Conservation (phyloP, 2,888 invertebrate genomes). For the Crioceris asparagi region DNA sequence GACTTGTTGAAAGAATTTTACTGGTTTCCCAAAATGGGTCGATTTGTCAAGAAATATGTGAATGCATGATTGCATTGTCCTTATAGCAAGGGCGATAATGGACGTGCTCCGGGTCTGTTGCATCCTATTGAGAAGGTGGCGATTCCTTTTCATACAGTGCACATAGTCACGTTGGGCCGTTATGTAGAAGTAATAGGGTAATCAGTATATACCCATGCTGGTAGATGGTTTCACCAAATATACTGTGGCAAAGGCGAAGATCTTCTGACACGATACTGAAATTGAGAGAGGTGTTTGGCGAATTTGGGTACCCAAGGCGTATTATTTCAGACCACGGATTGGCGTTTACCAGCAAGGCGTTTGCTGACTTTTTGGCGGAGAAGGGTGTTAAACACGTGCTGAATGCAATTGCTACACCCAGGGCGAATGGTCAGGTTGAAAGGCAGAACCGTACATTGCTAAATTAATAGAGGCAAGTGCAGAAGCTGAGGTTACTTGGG, state of each 20-base stretch:
- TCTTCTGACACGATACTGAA: constrained; percentile 8
- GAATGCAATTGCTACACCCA: constrained; percentile 8
- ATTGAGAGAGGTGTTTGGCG: constrained; percentile 12
- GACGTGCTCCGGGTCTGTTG: constrained; percentile 10
- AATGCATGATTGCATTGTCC: constrained; percentile 9
- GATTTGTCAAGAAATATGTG: constrained; percentile 13
- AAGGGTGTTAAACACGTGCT: constrained; percentile 10
- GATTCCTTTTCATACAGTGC: constrained; percentile 13
- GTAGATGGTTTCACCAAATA: constrained; percentile 13
- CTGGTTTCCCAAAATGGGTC: constrained; percentile 11
- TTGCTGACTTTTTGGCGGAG: constrained; percentile 8
- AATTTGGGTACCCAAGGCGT: constrained; percentile 11
- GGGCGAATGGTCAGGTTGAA: constrained; percentile 14
- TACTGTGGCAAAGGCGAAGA: constrained; percentile 6
- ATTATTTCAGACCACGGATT: constrained; percentile 13
- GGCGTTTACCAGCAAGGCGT: constrained; percentile 9
- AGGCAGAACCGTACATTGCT: constrained; percentile 10
- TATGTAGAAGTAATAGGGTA: constrained; percentile 7
- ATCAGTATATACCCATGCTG: constrained; percentile 11
- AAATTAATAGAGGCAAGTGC: constrained; percentile 9
- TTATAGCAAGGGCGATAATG: constrained; percentile 7
- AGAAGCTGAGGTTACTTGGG: constrained; percentile 7
- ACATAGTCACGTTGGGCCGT: constrained; percentile 16
- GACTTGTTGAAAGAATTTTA: constrained; percentile 4
- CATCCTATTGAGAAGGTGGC: constrained; percentile 11